phyloP scores from a whole-genome alignment of 1,140 invertebrate species.

The Drosophila paulistorum region DNA sequence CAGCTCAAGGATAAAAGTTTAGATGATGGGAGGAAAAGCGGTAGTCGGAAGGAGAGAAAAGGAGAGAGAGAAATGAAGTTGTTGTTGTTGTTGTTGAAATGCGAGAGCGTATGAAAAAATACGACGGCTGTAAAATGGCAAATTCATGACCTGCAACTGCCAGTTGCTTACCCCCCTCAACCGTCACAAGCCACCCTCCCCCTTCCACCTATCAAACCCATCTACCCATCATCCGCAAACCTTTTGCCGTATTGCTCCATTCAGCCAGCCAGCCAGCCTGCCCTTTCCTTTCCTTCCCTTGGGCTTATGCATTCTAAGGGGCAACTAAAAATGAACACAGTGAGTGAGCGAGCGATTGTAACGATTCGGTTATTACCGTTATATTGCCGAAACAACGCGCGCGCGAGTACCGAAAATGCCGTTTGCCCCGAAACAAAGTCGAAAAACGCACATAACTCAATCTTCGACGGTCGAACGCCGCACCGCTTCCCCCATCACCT shows the following conservation, averaged over 20 bases:
- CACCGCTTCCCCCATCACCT: neutral
- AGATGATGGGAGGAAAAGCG: constrained; percentile 32
- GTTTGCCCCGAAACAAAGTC: constrained; percentile 68
- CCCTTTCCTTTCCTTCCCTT: neutral
- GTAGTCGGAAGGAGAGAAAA: neutral
- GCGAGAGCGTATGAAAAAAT: constrained; percentile 65
- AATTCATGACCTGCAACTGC: constrained; percentile 82
- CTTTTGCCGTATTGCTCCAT: too few relatives aligned
- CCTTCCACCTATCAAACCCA: neutral
- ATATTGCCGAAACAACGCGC: constrained; percentile 81
- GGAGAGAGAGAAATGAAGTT: constrained; percentile 18
- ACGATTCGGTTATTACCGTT: constrained; percentile 83
- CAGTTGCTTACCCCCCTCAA: constrained; percentile 15
- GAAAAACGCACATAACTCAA: constrained; percentile 82
- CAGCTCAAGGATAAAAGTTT: constrained; percentile 75
- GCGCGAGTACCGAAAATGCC: constrained; percentile 16
- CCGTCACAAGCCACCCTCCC: neutral
- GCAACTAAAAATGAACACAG: constrained; percentile 71
- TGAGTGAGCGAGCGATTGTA: constrained; percentile 62
- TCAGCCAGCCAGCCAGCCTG: neutral
- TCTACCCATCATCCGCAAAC: too few relatives aligned
- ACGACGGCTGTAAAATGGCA: constrained; percentile 83
- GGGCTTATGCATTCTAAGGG: constrained; percentile 70
- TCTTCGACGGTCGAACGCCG: constrained; percentile 63
- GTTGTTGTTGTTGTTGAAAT: constrained; percentile 24